Evolutionary conservation across 2,888 invertebrate genomes (phyloP).

Genomic region (Hydroisotoma schaefferi): DNA sequence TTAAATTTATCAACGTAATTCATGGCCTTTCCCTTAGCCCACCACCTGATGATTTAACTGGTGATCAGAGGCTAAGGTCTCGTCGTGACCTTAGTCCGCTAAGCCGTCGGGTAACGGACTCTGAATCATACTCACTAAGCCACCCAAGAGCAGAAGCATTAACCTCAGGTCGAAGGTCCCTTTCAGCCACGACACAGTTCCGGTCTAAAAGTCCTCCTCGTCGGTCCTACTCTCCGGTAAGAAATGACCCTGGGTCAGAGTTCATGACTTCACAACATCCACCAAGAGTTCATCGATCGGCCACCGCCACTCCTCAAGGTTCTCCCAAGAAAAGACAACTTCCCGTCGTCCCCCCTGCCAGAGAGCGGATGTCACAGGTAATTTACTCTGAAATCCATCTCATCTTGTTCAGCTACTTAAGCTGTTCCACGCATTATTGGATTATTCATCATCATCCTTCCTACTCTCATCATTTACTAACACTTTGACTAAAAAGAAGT

Average conservation of each 20-base stretch:
- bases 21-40: conserved; percentile 59
- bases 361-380: conserved; percentile 49
- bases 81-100: conserved; percentile 81
- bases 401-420: neutral
- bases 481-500: too few relatives aligned
- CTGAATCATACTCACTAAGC: conserved; percentile 31
- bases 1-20: too few relatives aligned
- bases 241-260: conserved; percentile 30
- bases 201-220: conserved; percentile 44
- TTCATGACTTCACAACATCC: conserved; percentile 24
- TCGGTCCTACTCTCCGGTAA: conserved; percentile 38
- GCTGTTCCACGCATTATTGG: neutral
- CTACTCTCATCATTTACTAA: neutral
- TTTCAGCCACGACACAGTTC: conserved; percentile 44
- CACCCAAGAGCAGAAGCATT: conserved; percentile 28
- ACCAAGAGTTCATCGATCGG: conserved; percentile 44
- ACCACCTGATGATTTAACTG: conserved; percentile 65
- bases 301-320: conserved; percentile 88
- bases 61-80: conserved; percentile 62
- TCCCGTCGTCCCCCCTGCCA: conserved; percentile 76
- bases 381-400: conserved; percentile 14
- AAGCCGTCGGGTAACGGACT: conserved; percentile 61
- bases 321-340: conserved; percentile 95
- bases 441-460: neutral
- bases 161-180: conserved; percentile 39